Evolutionary conservation across 2,888 invertebrate genomes (phyloP).

Genomic region (Diplolepis rosae): DNA sequence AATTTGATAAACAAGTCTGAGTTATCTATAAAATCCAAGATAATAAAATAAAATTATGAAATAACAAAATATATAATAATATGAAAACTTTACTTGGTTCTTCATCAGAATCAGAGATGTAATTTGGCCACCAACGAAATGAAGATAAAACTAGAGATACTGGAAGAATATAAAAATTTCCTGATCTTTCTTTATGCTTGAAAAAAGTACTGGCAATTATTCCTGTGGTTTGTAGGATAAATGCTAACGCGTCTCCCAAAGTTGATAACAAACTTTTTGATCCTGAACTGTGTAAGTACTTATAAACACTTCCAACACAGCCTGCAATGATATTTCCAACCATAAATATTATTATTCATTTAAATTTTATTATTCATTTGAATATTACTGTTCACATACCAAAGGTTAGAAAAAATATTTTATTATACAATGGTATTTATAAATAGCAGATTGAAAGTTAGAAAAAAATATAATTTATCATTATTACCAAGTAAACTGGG

Average conservation of each 20-base stretch:
- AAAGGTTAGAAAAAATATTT: no score
- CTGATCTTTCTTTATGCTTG: conserved; percentile 62
- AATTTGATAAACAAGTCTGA: conserved; percentile 9
- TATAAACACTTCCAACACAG: conserved; percentile 47
- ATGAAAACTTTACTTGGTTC: conserved; percentile 49
- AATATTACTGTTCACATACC: no score
- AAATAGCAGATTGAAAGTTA: background rate
- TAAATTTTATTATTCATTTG: no score
- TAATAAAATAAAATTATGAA: background rate
- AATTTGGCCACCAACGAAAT: conserved; percentile 91
- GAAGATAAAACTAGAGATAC: conserved; percentile 82
- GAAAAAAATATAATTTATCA: conserved; percentile 36
- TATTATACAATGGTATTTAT: no score
- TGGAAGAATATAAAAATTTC: conserved; percentile 78
- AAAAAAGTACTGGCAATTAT: conserved; percentile 82
- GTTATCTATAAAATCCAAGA: background rate
- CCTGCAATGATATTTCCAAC: conserved; percentile 48
- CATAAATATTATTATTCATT: no score
- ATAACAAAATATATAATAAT: background rate
- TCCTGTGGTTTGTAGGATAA: conserved; percentile 80
- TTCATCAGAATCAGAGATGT: conserved; percentile 75
- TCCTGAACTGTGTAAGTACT: conserved; percentile 12
- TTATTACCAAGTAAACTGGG: conserved; percentile 84
- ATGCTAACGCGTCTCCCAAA: conserved; percentile 77
- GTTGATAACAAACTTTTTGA: conserved; percentile 52